Conservation (phyloP, 1,140 invertebrate genomes). For the Lamellibrachia luymesi region DNA sequence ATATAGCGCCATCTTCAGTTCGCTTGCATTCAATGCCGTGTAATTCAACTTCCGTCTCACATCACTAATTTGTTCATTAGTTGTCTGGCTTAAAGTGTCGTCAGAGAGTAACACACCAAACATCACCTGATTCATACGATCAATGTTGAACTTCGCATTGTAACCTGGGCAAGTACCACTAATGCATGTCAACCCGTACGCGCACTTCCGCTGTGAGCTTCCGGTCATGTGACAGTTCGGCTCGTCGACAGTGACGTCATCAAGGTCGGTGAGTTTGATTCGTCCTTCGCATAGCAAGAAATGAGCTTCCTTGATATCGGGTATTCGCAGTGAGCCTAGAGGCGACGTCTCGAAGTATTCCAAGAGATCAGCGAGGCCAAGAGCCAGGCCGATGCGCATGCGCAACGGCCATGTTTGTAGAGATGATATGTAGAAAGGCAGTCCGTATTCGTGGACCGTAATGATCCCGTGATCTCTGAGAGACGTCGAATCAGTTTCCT, state of each 20-base stretch:
- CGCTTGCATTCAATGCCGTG: not conserved
- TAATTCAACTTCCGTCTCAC: not conserved
- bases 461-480: slow-evolving; percentile 48
- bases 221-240: slow-evolving; percentile 37
- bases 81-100: not conserved
- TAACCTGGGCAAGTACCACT: slow-evolving; percentile 45
- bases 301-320: slow-evolving; percentile 52
- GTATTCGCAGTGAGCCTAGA: slow-evolving; percentile 46
- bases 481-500: slow-evolving; percentile 49
- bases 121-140: slow-evolving; percentile 46
- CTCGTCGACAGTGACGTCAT: slow-evolving; percentile 52
- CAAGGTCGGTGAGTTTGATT: slow-evolving; percentile 52
- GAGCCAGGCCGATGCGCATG: slow-evolving; percentile 36
- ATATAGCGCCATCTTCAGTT: not conserved
- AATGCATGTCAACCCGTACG: slow-evolving; percentile 40
- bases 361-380: slow-evolving; percentile 43
- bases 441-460: slow-evolving; percentile 45
- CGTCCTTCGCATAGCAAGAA: slow-evolving; percentile 41
- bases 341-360: slow-evolving; percentile 49
- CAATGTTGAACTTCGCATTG: slow-evolving; percentile 51
- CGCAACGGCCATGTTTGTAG: slow-evolving; percentile 39
- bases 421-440: slow-evolving; percentile 39
- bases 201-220: slow-evolving; percentile 32
- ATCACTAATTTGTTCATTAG: not conserved
- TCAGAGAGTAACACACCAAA: slow-evolving; percentile 31